Conservation (phyloP, 2,888 invertebrate genomes). For the Eugnorisma glareosa region DNA sequence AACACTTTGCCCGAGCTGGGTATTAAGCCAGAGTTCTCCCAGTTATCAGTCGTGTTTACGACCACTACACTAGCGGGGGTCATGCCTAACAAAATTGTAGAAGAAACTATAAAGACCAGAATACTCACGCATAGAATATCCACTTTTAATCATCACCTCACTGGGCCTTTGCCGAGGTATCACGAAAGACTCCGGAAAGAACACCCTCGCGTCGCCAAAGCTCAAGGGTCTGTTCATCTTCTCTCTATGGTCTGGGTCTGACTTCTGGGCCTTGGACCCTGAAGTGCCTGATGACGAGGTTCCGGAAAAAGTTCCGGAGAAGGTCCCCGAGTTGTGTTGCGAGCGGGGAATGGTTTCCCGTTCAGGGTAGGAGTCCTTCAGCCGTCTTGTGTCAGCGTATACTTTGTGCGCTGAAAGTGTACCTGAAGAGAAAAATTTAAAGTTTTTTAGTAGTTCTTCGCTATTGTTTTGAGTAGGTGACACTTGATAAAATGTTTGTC, state of each 20-base stretch:
- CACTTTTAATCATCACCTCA: slow-evolving; percentile 82
- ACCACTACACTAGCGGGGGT: not conserved
- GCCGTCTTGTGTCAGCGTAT: slow-evolving; percentile 80
- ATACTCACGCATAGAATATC: slow-evolving; percentile 86
- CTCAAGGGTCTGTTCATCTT: slow-evolving; percentile 83
- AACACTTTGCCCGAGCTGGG: not conserved
- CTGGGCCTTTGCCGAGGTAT: slow-evolving; percentile 85
- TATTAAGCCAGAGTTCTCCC: too few relatives aligned
- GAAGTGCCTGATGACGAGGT: slow-evolving; percentile 89
- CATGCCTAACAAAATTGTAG: not conserved
- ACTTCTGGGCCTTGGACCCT: slow-evolving; percentile 84
- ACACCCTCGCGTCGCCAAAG: slow-evolving; percentile 87
- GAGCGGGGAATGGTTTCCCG: slow-evolving; percentile 80
- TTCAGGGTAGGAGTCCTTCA: slow-evolving; percentile 82
- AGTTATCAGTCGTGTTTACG: not conserved
- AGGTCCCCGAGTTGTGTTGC: slow-evolving; percentile 84
- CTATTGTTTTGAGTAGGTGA: not conserved
- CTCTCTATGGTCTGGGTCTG: slow-evolving; percentile 77
- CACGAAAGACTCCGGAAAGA: slow-evolving; percentile 89
- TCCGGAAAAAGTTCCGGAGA: slow-evolving; percentile 86
- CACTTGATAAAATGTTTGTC: not conserved
- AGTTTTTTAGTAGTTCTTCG: not conserved
- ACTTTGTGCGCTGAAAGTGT: slow-evolving; percentile 85
- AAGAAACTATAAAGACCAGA: not conserved
- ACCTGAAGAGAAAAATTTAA: slow-evolving; percentile 12